These are phyloP conservation scores for Drosophila ananassae DNA, from an alignment of 1,140 invertebrate genomes.

Conservation along the genomic window DNA sequence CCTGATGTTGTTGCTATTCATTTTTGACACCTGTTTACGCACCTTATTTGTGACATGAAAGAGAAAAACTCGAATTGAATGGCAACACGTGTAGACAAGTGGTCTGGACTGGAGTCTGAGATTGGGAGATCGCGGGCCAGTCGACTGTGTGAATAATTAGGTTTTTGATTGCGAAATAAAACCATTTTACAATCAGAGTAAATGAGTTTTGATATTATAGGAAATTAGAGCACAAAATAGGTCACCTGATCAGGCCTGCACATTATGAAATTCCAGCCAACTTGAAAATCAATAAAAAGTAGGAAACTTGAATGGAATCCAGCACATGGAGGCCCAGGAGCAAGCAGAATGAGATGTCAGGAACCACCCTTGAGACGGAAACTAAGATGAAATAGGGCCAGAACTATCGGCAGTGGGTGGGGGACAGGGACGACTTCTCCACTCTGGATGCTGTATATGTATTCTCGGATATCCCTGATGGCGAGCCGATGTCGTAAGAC, in stretches of 20 bases:
- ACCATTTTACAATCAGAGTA: not conserved
- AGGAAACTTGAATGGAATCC: slow-evolving; percentile 2
- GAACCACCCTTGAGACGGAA: slow-evolving; percentile 41
- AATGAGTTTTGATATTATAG: not conserved
- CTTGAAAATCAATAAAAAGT: slow-evolving; percentile 35
- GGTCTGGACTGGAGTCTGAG: slow-evolving; percentile 6
- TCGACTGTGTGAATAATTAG: not conserved
- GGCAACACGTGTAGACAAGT: slow-evolving; percentile 48
- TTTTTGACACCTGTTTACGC: slow-evolving; percentile 77
- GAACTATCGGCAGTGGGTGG: not conserved
- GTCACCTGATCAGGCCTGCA: slow-evolving; percentile 15
- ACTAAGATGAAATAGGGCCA: not conserved
- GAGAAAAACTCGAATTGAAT: slow-evolving; percentile 11
- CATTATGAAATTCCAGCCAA: slow-evolving; percentile 5
- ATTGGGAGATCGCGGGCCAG: slow-evolving; percentile 5
- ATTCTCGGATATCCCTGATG: slow-evolving; percentile 16
- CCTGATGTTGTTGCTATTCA: slow-evolving; percentile 39
- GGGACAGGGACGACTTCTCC: slow-evolving; percentile 14
- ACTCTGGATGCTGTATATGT: slow-evolving; percentile 6
- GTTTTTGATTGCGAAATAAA: not conserved
- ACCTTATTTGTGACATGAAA: slow-evolving; percentile 49
- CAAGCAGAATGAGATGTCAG: slow-evolving; percentile 32
- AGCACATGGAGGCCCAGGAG: not conserved
- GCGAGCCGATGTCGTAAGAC: slow-evolving; percentile 52
- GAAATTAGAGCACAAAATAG: slow-evolving; percentile 1